These are phyloP conservation scores for Hemiscyllium ocellatum DNA, from an alignment of 2,113 vertebrate species.

Conservation along the genomic window DNA sequence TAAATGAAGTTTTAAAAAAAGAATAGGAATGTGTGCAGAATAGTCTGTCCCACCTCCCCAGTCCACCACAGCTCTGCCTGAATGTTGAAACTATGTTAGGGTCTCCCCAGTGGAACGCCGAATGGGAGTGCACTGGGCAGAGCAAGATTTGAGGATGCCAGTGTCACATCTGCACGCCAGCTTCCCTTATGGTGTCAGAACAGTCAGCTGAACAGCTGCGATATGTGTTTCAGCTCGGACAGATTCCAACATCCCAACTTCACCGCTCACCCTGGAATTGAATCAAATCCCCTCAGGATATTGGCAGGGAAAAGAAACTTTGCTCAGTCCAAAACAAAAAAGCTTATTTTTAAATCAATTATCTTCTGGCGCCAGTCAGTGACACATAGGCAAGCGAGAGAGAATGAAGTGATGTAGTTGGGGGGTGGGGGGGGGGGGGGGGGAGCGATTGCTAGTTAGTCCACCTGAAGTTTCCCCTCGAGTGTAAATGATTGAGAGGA, in stretches of 20 bases:
- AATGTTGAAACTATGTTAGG: background rate
- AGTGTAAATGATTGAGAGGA: background rate
- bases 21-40: background rate
- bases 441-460: no score
- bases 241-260: background rate
- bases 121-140: background rate
- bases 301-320: constrained; percentile 3
- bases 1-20: background rate
- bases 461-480: background rate
- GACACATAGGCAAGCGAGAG: background rate
- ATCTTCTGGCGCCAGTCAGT: constrained; percentile 3
- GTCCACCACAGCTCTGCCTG: background rate
- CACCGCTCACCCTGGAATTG: background rate
- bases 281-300: constrained; percentile 15
- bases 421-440: background rate
- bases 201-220: background rate
- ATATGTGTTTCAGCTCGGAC: background rate
- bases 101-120: background rate
- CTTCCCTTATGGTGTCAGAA: background rate
- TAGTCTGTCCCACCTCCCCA: background rate
- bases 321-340: constrained; percentile 8
- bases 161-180: constrained; percentile 13
- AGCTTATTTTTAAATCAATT: constrained; percentile 2
- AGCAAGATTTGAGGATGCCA: background rate
- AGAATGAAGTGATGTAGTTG: background rate